Percentiles rank a stretch among this genome's conserved stretches.
These are phyloP conservation scores for Microplitis demolitor DNA, from an alignment of 1,140 invertebrate genomes.

Conservation along the genomic window DNA sequence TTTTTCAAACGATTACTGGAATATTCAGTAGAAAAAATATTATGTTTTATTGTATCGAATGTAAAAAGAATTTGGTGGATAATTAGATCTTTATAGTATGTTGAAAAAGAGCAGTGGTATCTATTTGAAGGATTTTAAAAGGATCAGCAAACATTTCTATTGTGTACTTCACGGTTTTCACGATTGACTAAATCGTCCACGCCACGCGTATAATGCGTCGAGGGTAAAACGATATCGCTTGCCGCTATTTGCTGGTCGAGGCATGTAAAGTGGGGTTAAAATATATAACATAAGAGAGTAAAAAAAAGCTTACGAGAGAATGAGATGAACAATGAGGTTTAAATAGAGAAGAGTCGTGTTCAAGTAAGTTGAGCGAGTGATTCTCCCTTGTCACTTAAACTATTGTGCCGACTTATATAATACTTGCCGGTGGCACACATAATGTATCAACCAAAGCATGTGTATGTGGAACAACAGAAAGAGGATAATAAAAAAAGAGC, in stretches of 20 bases:
- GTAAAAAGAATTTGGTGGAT: neutral
- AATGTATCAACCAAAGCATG: neutral
- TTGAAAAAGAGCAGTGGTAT: neutral
- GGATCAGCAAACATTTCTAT: constrained; percentile 12
- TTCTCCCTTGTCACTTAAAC: neutral
- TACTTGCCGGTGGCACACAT: neutral
- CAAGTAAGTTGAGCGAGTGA: constrained; percentile 4
- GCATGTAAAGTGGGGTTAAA: neutral
- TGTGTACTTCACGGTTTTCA: constrained; percentile 22
- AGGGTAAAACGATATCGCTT: neutral
- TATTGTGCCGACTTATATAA: neutral
- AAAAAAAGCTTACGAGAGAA: neutral
- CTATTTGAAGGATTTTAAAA: constrained; percentile 7
- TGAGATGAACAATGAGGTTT: neutral
- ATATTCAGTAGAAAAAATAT: neutral
- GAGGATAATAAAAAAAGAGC: neutral
- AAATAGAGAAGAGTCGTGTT: neutral
- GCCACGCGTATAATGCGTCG: constrained; percentile 18
- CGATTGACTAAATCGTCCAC: constrained; percentile 3
- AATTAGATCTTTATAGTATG: constrained; percentile 24
- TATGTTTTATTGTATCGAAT: neutral
- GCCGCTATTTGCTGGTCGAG: neutral
- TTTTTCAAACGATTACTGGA: neutral
- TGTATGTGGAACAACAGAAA: neutral
- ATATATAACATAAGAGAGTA: no score